These are phyloP conservation scores for Bombus consobrinus DNA, from an alignment of 1,140 invertebrate genomes.

Conservation along the genomic window DNA sequence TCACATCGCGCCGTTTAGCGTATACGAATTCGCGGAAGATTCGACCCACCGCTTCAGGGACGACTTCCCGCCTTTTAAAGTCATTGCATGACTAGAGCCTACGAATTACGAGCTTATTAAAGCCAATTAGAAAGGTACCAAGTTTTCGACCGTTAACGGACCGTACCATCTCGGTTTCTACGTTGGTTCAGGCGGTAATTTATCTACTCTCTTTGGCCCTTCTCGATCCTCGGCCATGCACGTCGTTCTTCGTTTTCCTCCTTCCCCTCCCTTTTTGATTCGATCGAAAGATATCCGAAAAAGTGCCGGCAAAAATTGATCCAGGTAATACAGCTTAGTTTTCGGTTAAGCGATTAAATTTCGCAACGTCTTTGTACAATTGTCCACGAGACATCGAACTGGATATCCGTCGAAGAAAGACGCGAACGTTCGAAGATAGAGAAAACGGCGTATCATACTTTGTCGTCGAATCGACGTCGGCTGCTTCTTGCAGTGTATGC, in stretches of 20 bases:
- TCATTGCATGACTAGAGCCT: slow-evolving; percentile 77
- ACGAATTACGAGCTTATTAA: slow-evolving; percentile 74
- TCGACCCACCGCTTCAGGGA: slow-evolving; percentile 17
- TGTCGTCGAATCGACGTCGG: slow-evolving; percentile 66
- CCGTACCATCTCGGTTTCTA: slow-evolving; percentile 48
- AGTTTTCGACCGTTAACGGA: slow-evolving; percentile 65
- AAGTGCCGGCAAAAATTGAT: neutral
- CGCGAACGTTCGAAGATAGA: slow-evolving; percentile 38
- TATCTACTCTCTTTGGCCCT: neutral
- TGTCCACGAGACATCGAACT: neutral
- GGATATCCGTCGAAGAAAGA: neutral
- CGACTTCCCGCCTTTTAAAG: slow-evolving; percentile 65
- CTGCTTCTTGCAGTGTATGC: slow-evolving; percentile 33
- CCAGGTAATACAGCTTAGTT: neutral
- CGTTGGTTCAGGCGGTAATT: slow-evolving; percentile 53
- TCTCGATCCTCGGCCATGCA: neutral
- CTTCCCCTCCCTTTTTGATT: too few species aligned
- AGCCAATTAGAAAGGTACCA: slow-evolving; percentile 78
- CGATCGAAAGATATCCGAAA: neutral
- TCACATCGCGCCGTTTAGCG: slow-evolving; percentile 46
- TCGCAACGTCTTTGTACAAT: neutral
- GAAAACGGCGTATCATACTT: slow-evolving; percentile 33
- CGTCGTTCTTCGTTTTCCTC: neutral
- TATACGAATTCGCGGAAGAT: slow-evolving; percentile 68
- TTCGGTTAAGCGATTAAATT: neutral